These are phyloP conservation scores for Zootermopsis nevadensis DNA, from an alignment of 2,888 invertebrate genomes.

Conservation along the genomic window DNA sequence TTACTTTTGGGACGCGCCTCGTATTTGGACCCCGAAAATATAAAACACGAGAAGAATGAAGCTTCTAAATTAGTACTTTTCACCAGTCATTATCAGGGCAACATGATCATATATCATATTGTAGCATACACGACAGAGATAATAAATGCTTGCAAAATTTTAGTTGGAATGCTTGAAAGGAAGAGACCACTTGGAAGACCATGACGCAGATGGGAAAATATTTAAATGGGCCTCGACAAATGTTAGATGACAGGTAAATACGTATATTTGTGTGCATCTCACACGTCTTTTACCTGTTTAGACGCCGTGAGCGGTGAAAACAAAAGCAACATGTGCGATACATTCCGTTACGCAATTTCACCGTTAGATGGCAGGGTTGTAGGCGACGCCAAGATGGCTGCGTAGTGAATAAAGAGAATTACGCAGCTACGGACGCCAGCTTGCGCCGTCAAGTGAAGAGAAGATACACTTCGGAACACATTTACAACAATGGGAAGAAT, in stretches of 20 bases:
- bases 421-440: conserved; percentile 20
- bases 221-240: background rate
- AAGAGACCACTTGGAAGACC: too few species aligned
- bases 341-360: background rate
- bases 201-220: background rate
- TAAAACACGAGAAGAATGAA: too few species aligned
- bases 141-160: too few species aligned
- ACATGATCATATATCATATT: too few species aligned
- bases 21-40: too few species aligned
- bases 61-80: too few species aligned
- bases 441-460: background rate
- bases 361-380: conserved; percentile 36
- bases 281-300: background rate
- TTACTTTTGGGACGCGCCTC: too few species aligned
- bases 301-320: background rate
- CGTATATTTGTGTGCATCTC: background rate
- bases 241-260: too few species aligned
- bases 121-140: too few species aligned
- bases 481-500: background rate
- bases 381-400: conserved; percentile 48
- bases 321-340: background rate
- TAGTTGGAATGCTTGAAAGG: too few species aligned
- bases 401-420: conserved; percentile 29
- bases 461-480: background rate
- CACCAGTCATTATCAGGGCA: too few species aligned